Percentiles rank a stretch among this genome's conserved stretches.
phyloP scores from a whole-genome alignment of 2,797 vertebrate genomes.

The Siniperca obscura region DNA sequence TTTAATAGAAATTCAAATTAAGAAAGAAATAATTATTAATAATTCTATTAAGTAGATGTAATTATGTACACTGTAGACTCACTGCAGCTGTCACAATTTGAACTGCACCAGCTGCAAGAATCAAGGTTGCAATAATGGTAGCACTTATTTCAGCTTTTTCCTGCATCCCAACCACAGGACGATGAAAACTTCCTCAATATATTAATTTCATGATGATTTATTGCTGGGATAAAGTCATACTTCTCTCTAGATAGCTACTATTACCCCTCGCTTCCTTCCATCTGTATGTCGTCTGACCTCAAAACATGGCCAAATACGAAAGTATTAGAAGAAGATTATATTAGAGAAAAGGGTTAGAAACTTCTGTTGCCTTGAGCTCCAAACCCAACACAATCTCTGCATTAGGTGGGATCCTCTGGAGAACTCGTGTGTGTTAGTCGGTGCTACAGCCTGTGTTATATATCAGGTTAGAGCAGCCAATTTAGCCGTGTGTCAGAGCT shows the following conservation, averaged over 20 bases:
- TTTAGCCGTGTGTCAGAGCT: constrained; percentile 81
- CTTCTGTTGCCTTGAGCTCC: constrained; percentile 73
- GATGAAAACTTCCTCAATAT: constrained; percentile 41
- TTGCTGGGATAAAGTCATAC: constrained; percentile 44
- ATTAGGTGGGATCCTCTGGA: constrained; percentile 76
- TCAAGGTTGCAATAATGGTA: constrained; percentile 9
- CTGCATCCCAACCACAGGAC: constrained; percentile 17
- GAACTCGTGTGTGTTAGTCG: constrained; percentile 64
- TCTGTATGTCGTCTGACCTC: constrained; percentile 65
- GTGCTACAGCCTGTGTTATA: constrained; percentile 76
- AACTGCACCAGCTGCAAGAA: neutral
- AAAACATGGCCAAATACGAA: constrained; percentile 61
- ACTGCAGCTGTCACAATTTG: neutral
- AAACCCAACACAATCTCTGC: constrained; percentile 68
- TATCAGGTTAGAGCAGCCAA: constrained; percentile 84
- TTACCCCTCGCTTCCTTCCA: constrained; percentile 46
- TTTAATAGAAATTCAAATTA: neutral
- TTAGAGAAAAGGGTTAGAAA: constrained; percentile 70
- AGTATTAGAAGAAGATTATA: constrained; percentile 72
- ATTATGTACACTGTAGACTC: neutral
- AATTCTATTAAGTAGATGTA: neutral
- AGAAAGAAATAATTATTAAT: neutral
- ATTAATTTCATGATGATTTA: constrained; percentile 68
- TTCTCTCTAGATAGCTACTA: constrained; percentile 50
- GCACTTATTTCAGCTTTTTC: constrained; percentile 24